Percentiles rank a stretch among this genome's conserved stretches.
phyloP scores from a whole-genome alignment of 2,113 vertebrate species.

The Bos javanicus region DNA sequence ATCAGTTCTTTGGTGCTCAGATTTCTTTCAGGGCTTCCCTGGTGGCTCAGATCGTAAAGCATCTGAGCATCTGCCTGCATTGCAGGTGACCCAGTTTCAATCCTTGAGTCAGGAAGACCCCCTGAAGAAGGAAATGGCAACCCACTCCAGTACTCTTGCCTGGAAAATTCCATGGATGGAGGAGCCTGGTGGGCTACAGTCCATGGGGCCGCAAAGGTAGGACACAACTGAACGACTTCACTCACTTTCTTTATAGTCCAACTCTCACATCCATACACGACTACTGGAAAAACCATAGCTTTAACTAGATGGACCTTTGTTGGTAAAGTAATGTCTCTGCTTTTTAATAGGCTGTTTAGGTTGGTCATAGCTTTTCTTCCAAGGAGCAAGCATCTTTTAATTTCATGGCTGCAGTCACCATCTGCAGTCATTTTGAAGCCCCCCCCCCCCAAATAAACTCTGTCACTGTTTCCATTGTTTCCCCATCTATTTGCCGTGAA shows the following conservation, averaged over 20 bases:
- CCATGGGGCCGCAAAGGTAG: rapidly evolving
- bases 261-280: background rate
- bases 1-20: background rate
- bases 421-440: background rate
- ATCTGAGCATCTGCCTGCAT: too few relatives aligned
- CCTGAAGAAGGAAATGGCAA: too few relatives aligned
- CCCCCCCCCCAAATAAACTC: background rate
- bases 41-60: too few relatives aligned
- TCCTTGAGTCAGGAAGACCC: too few relatives aligned
- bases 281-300: background rate
- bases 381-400: background rate
- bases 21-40: too few relatives aligned
- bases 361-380: background rate
- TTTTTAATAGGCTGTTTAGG: background rate
- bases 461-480: background rate
- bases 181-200: too few relatives aligned
- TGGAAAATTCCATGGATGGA: too few relatives aligned
- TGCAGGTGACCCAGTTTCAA: too few relatives aligned
- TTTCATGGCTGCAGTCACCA: background rate
- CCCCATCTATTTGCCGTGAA: background rate
- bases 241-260: background rate
- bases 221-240: too few relatives aligned
- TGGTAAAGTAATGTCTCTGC: background rate
- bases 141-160: too few relatives aligned
- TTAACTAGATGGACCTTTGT: background rate